Base-by-base conservation (phyloP, 1,140 invertebrate species). In the Drosophila pandora region DNA sequence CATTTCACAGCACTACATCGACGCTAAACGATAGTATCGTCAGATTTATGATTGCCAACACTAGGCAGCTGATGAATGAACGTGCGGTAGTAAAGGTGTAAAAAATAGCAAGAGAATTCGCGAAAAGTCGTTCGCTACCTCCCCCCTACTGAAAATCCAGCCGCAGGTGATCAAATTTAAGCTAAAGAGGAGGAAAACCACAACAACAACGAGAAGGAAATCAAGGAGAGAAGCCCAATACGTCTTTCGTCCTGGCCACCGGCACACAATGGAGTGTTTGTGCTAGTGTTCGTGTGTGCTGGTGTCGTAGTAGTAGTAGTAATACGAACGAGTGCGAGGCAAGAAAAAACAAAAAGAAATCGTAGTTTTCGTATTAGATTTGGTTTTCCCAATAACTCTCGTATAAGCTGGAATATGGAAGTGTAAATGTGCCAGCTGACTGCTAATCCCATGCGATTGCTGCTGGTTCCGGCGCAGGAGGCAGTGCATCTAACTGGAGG, bases 51-150 rank as follows among this genome's bases (percentile, higher is more conserved):
- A 49, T 43, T 23, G 39, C 22, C 70, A 60, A 77, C 79, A 82
- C 34, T 37, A 37, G 67, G 74, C 79, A 78, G 68, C 58, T 70
- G 53, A 82, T 83, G 80, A 84, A 84, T 84, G 80, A 85, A 85
- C 79, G 58, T 73, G 72, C 60, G 70, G 23, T 41, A 84, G 75
- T 72, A 67, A 73, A 85, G 73, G 72, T 74, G 76, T 80, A 76
- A 85, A 81, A 77, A 65, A 81, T 59, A 62, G 79, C 55, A 74
- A 73, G 65, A 63, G 21, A 70, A 56, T 69, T 70, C 21, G 67
- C 65, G 13, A 67, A 80, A 79, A 82, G 61, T 48, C 48, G 52
- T 50, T 43, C 54, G 52, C 54, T 34, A 69, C 57, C 32, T 59
- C 30, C 10, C 37, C 3, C 34, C 49, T 5, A 23, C 17, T 7